Evolutionary conservation across 2,113 vertebrate species (phyloP).

Genomic region (Euleptes europaea): DNA sequence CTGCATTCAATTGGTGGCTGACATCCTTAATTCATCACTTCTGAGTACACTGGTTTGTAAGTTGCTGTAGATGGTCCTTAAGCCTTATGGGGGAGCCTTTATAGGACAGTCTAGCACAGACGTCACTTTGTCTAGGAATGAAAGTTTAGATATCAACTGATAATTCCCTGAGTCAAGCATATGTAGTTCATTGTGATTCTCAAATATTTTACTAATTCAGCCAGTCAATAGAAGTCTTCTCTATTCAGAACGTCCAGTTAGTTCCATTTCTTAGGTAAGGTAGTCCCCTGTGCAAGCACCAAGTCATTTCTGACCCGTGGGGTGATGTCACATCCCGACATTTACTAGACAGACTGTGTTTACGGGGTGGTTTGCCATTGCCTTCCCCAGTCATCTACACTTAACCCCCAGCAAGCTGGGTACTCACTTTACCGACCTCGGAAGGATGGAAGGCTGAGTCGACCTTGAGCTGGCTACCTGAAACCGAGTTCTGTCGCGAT

Average conservation of each 20-base stretch:
- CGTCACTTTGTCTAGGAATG: neutral
- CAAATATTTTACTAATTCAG: neutral
- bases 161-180: neutral
- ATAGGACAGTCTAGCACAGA: neutral
- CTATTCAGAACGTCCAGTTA: neutral
- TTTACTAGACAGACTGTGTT: no score
- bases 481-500: no score
- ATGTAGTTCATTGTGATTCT: neutral
- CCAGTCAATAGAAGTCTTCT: neutral
- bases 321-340: no score
- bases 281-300: no score
- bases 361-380: no score
- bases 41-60: neutral
- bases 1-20: neutral
- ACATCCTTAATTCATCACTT: constrained; percentile 1
- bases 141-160: neutral
- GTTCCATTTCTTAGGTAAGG: no score
- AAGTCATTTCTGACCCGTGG: no score
- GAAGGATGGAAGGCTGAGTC: no score
- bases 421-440: no score
- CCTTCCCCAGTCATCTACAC: no score
- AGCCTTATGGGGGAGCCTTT: neutral
- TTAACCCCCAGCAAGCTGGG: no score
- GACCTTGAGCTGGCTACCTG: no score
- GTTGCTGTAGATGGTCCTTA: neutral